phyloP scores from a whole-genome alignment of 2,797 vertebrate species.

The Ptychobarbus kaznakovi region DNA sequence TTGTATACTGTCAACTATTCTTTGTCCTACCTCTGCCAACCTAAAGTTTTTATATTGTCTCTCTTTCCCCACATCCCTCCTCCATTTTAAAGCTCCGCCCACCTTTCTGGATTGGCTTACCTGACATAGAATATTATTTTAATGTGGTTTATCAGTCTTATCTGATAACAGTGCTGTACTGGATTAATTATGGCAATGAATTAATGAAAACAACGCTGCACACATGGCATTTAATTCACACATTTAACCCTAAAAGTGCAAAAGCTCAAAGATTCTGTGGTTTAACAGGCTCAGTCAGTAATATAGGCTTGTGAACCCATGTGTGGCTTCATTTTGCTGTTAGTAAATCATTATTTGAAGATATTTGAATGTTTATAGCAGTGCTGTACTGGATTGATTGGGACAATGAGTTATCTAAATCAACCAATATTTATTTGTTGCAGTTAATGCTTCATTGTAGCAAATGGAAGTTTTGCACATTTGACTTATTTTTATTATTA shows the following conservation, averaged over 20 bases:
- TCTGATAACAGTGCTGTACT: not conserved
- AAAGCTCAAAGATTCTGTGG: not conserved
- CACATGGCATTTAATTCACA: not conserved
- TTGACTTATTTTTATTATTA: not conserved
- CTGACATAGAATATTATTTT: not conserved
- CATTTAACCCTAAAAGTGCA: too few species aligned
- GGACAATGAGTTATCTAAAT: not conserved
- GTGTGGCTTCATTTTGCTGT: not conserved
- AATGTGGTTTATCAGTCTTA: not conserved
- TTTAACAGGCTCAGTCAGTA: not conserved
- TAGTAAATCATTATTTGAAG: not conserved
- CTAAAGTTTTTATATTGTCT: not conserved
- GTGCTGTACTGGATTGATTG: not conserved
- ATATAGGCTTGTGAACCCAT: not conserved
- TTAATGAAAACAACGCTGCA: not conserved
- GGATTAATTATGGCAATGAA: not conserved
- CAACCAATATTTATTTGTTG: not conserved
- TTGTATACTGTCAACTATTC: not conserved
- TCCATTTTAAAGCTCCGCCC: not conserved
- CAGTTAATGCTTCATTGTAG: not conserved
- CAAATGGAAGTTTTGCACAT: not conserved
- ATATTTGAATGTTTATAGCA: not conserved
- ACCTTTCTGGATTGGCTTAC: not conserved
- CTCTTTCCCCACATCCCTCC: not conserved
- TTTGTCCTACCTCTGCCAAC: not conserved